These are phyloP conservation scores for Phymatocera aterrima DNA, from an alignment of 2,888 invertebrate species.

Conservation along the genomic window DNA sequence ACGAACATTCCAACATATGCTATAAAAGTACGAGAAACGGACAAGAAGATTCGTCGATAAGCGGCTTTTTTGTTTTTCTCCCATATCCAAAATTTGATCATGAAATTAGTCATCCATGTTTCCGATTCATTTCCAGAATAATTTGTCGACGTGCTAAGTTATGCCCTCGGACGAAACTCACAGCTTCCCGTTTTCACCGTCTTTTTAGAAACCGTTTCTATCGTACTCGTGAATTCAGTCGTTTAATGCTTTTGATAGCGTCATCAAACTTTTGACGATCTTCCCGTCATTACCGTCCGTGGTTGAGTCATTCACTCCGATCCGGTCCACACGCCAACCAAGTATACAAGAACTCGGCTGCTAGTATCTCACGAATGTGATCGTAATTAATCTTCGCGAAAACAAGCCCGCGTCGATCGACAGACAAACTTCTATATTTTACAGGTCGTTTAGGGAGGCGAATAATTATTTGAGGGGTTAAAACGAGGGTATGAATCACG, in stretches of 20 bases:
- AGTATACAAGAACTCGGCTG: not conserved
- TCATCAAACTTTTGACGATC: conserved; percentile 8
- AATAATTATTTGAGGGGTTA: not conserved
- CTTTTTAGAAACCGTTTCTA: not conserved
- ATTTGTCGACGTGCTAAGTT: too few relatives aligned
- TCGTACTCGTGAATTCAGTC: not conserved
- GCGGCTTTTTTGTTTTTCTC: too few relatives aligned
- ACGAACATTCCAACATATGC: too few relatives aligned
- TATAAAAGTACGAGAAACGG: too few relatives aligned
- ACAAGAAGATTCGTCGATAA: too few relatives aligned
- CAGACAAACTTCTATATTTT: not conserved
- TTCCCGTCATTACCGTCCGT: not conserved
- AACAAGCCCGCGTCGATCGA: not conserved
- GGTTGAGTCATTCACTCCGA: not conserved
- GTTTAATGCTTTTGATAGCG: not conserved
- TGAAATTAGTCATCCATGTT: too few relatives aligned
- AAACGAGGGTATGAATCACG: too few relatives aligned
- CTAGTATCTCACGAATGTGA: not conserved
- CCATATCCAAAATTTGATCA: too few relatives aligned
- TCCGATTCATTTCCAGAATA: not conserved
- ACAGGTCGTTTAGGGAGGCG: not conserved
- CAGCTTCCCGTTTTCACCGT: not conserved
- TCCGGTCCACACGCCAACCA: not conserved
- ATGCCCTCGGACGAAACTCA: too few relatives aligned
- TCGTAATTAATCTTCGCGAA: conserved; percentile 10